Conservation (phyloP, 2,888 invertebrate genomes). For the Mesoligia furuncula region DNA sequence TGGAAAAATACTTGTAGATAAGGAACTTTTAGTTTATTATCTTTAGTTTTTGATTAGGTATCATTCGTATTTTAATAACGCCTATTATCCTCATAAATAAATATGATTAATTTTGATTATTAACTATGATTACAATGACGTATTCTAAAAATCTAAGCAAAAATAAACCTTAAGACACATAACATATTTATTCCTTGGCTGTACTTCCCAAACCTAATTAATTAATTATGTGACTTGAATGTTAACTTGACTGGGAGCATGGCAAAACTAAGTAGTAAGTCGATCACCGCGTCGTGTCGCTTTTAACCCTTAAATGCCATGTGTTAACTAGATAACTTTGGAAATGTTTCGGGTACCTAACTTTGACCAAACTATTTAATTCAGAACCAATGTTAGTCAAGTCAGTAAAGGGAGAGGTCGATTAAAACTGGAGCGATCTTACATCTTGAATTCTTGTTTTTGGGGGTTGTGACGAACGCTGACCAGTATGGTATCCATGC, state of each 20-base stretch:
- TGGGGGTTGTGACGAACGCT: neutral
- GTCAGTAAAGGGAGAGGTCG: conserved; percentile 5
- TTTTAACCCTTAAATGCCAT: conserved; percentile 1
- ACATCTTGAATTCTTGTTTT: neutral
- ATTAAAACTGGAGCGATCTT: neutral
- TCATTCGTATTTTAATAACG: neutral
- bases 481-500: neutral
- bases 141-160: neutral
- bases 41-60: neutral
- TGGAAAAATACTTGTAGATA: neutral
- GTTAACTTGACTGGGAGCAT: neutral
- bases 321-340: conserved; percentile 46
- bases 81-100: neutral
- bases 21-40: neutral
- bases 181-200: neutral
- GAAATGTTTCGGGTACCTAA: conserved; percentile 13
- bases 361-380: conserved; percentile 34
- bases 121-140: neutral
- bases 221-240: conserved; percentile 22
- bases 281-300: conserved; percentile 8
- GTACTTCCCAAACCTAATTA: conserved; percentile 7
- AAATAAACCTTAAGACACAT: neutral
- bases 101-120: neutral
- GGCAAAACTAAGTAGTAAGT: conserved; percentile 30
- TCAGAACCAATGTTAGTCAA: neutral